Conservation (phyloP, 2,888 invertebrate species). For the Andrena haemorrhoa region DNA sequence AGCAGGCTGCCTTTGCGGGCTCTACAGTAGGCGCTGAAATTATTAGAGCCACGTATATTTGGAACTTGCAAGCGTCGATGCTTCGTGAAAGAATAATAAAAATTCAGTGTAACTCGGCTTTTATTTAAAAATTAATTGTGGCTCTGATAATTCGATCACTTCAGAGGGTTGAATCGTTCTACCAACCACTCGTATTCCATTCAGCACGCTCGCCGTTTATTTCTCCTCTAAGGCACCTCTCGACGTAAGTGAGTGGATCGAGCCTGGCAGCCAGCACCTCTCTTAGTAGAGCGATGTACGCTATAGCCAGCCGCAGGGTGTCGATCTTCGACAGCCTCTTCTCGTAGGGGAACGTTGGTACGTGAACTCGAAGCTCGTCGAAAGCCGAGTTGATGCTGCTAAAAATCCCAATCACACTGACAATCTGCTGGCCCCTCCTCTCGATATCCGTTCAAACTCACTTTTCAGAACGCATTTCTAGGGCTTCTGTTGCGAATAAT, state of each 20-base stretch:
- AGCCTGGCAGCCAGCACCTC: constrained; percentile 95
- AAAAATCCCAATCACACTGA: constrained; percentile 86
- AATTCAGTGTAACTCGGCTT: no score
- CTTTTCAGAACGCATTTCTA: neutral
- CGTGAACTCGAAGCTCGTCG: constrained; percentile 98
- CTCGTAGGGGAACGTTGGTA: constrained; percentile 99
- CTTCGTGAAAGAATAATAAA: no score
- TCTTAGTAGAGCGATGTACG: constrained; percentile 97
- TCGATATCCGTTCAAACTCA: neutral
- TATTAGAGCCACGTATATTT: no score
- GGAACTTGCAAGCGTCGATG: no score
- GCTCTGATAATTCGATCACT: neutral
- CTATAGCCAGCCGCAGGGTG: constrained; percentile 97
- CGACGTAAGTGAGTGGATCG: constrained; percentile 97
- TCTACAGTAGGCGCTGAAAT: no score
- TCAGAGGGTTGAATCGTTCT: neutral
- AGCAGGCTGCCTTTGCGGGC: no score
- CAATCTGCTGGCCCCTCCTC: constrained; percentile 65
- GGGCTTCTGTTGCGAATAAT: constrained; percentile 37
- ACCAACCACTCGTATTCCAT: constrained; percentile 98
- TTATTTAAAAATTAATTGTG: neutral
- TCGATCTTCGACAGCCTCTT: constrained; percentile 99
- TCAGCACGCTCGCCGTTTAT: constrained; percentile 95
- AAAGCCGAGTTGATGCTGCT: constrained; percentile 99
- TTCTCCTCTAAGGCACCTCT: constrained; percentile 95